Evolutionary conservation across 2,888 invertebrate species (phyloP).

Genomic region (Crioceris asparagi): DNA sequence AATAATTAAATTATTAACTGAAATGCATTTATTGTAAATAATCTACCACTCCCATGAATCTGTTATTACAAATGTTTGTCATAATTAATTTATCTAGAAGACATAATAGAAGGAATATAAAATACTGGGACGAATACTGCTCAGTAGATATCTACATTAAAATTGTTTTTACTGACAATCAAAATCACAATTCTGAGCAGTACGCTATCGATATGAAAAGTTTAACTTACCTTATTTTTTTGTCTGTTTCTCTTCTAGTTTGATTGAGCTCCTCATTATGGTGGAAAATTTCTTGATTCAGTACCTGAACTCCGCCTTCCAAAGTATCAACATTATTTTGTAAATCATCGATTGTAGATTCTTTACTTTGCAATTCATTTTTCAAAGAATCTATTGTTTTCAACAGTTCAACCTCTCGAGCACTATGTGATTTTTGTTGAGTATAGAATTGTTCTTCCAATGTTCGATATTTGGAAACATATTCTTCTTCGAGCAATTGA

Average conservation of each 20-base stretch:
- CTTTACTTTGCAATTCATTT: conserved; percentile 34
- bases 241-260: conserved; percentile 32
- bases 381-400: conserved; percentile 36
- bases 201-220: no score
- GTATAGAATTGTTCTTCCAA: conserved; percentile 38
- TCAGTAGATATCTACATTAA: no score
- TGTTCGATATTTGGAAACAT: conserved; percentile 40
- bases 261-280: conserved; percentile 32
- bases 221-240: conserved; percentile 40
- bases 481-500: conserved; percentile 49
- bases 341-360: conserved; percentile 35
- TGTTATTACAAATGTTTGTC: no score
- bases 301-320: conserved; percentile 38
- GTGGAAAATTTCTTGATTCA: conserved; percentile 36
- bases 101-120: no score
- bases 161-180: no score
- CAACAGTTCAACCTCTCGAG: conserved; percentile 35
- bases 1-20: no score
- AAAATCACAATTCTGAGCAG: no score
- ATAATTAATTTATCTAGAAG: no score
- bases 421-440: conserved; percentile 35
- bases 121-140: no score
- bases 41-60: no score
- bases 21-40: no score
- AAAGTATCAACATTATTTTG: conserved; percentile 38